phyloP scores from a whole-genome alignment of 2,888 invertebrate genomes.

The Sarcophaga carnaria region DNA sequence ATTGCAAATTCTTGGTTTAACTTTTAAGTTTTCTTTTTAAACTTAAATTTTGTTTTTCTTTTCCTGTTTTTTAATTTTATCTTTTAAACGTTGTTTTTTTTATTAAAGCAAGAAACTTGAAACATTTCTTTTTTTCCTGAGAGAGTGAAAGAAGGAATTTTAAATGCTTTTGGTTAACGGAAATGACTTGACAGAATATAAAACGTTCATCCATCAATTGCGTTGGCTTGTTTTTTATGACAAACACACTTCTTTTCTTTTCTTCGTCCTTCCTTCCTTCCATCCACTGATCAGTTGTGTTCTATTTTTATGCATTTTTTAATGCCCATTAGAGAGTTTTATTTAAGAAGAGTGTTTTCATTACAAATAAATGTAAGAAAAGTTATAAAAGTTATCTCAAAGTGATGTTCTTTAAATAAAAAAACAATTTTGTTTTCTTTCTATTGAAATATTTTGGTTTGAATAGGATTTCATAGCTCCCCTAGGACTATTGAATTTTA shows the following conservation, averaged over 20 bases:
- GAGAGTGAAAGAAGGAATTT: slow-evolving; percentile 25
- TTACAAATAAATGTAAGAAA: neutral
- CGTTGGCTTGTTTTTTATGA: slow-evolving; percentile 58
- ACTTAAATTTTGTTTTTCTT: slow-evolving; percentile 12
- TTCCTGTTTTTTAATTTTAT: slow-evolving; percentile 10
- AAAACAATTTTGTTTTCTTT: too few relatives aligned
- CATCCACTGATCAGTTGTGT: too few relatives aligned
- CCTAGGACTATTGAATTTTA: too few relatives aligned
- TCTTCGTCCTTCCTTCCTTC: too few relatives aligned
- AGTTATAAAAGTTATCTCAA: neutral
- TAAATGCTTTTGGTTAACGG: slow-evolving; percentile 59
- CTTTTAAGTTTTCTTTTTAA: too few relatives aligned
- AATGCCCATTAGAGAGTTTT: slow-evolving; percentile 32
- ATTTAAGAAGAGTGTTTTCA: too few relatives aligned
- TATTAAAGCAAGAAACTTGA: neutral
- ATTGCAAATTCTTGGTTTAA: too few relatives aligned
- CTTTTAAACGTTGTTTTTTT: slow-evolving; percentile 21
- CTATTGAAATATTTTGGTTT: too few relatives aligned
- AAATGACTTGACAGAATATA: slow-evolving; percentile 65
- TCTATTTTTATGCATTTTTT: slow-evolving; percentile 13
- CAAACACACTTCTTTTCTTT: slow-evolving; percentile 32
- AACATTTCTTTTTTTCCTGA: neutral
- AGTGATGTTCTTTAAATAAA: too few relatives aligned
- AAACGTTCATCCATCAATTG: slow-evolving; percentile 63
- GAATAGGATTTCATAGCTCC: too few relatives aligned